A percentile compares a stretch with the other conserved stretches of the same genome.
These are phyloP conservation scores for Drosophila bocqueti DNA, from an alignment of 1,140 invertebrate species.

Conservation along the genomic window DNA sequence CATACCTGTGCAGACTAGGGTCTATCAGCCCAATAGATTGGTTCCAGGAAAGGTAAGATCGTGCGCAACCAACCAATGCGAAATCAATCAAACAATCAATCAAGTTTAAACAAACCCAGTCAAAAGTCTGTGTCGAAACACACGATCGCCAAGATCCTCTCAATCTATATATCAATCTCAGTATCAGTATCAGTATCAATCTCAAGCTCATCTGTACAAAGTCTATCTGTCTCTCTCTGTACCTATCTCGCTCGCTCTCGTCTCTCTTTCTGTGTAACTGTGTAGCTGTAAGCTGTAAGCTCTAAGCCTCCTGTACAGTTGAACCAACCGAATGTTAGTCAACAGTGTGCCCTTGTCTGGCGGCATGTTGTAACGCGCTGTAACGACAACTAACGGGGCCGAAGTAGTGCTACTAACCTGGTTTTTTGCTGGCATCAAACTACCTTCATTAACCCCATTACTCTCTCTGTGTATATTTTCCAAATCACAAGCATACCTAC, in stretches of 20 bases:
- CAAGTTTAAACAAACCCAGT: constrained; percentile 45
- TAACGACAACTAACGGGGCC: constrained; percentile 59
- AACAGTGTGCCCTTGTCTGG: constrained; percentile 49
- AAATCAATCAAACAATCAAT: constrained; percentile 43
- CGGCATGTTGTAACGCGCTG: constrained; percentile 52
- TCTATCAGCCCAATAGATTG: constrained; percentile 89
- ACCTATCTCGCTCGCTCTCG: constrained; percentile 40
- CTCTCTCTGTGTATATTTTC: constrained; percentile 76
- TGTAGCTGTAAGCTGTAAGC: constrained; percentile 14
- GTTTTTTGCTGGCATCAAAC: constrained; percentile 56
- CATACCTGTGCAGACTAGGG: constrained; percentile 89
- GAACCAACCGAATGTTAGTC: constrained; percentile 53
- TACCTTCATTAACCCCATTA: constrained; percentile 68
- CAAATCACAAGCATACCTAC: constrained; percentile 48
- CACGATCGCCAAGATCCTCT: constrained; percentile 29
- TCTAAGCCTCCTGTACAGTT: constrained; percentile 45
- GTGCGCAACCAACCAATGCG: constrained; percentile 45
- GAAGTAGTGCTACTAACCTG: constrained; percentile 55
- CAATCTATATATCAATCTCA: constrained; percentile 9
- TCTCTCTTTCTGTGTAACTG: constrained; percentile 52
- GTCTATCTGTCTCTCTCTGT: constrained; percentile 46
- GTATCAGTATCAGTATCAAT: constrained; percentile 9
- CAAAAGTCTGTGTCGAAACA: constrained; percentile 55
- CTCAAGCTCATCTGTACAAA: constrained; percentile 50
- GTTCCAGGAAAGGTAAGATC: constrained; percentile 87